Evolutionary conservation across 2,888 invertebrate genomes (phyloP).

Genomic region (Volucella zonaria): DNA sequence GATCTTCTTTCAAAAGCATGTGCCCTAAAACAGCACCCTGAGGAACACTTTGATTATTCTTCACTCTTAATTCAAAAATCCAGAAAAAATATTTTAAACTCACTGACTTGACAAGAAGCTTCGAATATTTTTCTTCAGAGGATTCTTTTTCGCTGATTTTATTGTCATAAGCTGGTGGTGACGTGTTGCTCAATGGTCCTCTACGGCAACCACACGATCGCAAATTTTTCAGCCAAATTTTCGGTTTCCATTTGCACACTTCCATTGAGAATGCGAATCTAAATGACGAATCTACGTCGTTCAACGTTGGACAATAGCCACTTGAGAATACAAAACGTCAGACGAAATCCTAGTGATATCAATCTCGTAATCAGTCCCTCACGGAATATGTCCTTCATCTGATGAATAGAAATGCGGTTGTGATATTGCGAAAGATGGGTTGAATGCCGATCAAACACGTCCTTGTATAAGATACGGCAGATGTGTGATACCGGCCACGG

Average conservation of each 20-base stretch:
- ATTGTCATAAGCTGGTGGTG: background rate
- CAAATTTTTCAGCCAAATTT: slow-evolving; percentile 21
- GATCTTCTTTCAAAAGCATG: too few relatives aligned
- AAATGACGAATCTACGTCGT: slow-evolving; percentile 10
- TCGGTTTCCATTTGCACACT: slow-evolving; percentile 61
- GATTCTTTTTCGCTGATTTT: too few relatives aligned
- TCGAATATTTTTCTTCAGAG: too few relatives aligned
- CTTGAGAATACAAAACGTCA: slow-evolving; percentile 50
- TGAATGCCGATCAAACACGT: slow-evolving; percentile 35
- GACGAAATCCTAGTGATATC: slow-evolving; percentile 34
- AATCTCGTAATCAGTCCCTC: slow-evolving; percentile 28
- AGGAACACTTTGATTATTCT: too few relatives aligned
- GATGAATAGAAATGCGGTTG: slow-evolving; percentile 29
- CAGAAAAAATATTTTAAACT: too few relatives aligned
- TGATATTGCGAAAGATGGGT: background rate
- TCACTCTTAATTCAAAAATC: too few relatives aligned
- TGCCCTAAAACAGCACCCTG: too few relatives aligned
- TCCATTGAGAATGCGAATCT: slow-evolving; percentile 60
- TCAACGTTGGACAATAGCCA: slow-evolving; percentile 40
- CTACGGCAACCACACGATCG: slow-evolving; percentile 20
- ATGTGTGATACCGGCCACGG: slow-evolving; percentile 71
- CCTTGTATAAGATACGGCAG: slow-evolving; percentile 37
- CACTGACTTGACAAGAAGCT: too few relatives aligned
- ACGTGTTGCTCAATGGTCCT: slow-evolving; percentile 63
- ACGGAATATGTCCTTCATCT: background rate